phyloP scores from a whole-genome alignment of 92 coral and sea anemone species.

The Actinostola sp. region DNA sequence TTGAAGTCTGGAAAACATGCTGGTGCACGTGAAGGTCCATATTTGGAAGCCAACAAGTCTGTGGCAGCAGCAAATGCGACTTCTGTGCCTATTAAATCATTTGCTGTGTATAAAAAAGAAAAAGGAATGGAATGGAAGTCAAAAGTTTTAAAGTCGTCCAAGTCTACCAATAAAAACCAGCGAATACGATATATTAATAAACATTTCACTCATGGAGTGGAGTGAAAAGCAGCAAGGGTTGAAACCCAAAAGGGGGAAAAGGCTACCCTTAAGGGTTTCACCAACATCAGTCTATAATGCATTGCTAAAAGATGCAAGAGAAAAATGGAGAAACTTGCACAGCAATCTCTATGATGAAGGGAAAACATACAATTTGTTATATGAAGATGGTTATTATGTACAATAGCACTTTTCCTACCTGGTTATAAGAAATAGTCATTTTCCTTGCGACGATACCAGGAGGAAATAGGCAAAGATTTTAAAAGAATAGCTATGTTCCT shows the following conservation, averaged over 20 bases:
- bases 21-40: too few species aligned
- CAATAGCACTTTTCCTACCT: slow-evolving; percentile 66
- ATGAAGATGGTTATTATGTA: slow-evolving; percentile 71
- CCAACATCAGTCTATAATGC: slow-evolving; percentile 29
- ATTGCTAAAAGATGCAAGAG: slow-evolving; percentile 33
- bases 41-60: too few species aligned
- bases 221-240: too few species aligned
- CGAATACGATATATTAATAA: too few species aligned
- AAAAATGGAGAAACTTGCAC: slow-evolving; percentile 57
- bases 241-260: slow-evolving; percentile 68
- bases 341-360: slow-evolving; percentile 51
- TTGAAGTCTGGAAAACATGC: too few species aligned
- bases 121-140: too few species aligned
- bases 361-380: slow-evolving; percentile 48
- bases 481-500: slow-evolving; percentile 58
- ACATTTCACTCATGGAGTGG: too few species aligned
- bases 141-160: too few species aligned
- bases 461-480: slow-evolving; percentile 57
- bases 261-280: slow-evolving; percentile 38
- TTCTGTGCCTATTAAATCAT: too few species aligned
- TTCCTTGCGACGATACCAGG: slow-evolving; percentile 42
- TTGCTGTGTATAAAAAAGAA: too few species aligned
- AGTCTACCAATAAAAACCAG: too few species aligned
- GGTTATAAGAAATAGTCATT: slow-evolving; percentile 46
- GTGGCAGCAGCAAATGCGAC: too few species aligned